These are phyloP conservation scores for Paradoxurus hermaphroditus DNA, from an alignment of 2,113 vertebrate genomes.

Conservation along the genomic window DNA sequence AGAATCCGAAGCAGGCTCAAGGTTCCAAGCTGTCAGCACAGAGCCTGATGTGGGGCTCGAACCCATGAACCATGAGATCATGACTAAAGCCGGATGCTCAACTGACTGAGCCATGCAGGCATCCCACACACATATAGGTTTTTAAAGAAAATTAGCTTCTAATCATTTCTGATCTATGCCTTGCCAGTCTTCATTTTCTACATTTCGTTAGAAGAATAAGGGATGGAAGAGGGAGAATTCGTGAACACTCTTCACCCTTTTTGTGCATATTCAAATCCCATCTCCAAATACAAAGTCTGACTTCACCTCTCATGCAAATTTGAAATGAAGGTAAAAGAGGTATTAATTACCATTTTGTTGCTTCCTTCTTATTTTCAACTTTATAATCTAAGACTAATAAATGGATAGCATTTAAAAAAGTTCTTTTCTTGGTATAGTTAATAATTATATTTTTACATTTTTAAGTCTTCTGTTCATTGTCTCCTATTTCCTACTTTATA, in stretches of 20 bases:
- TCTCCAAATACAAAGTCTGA: neutral
- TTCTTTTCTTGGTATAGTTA: neutral
- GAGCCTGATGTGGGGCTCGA: too few species aligned
- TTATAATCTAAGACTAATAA: conserved; percentile 8
- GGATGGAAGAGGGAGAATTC: neutral
- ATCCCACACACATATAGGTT: neutral
- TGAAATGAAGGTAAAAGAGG: neutral
- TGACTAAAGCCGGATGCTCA: too few species aligned
- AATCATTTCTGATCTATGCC: neutral
- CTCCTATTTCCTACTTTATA: neutral
- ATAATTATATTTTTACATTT: conserved; percentile 1
- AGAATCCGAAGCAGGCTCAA: too few species aligned
- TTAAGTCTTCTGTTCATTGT: neutral
- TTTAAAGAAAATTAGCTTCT: neutral
- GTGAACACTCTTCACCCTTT: neutral
- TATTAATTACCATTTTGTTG: neutral
- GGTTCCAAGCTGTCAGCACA: too few species aligned
- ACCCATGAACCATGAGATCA: too few species aligned
- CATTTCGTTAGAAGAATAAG: neutral
- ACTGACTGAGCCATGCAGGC: too few species aligned
- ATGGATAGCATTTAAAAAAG: neutral
- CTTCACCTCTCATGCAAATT: neutral
- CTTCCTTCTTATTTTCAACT: neutral
- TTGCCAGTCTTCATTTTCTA: neutral
- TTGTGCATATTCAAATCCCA: neutral